Conservation (phyloP, 2,797 vertebrate species). For the Gouania willdenowi region DNA sequence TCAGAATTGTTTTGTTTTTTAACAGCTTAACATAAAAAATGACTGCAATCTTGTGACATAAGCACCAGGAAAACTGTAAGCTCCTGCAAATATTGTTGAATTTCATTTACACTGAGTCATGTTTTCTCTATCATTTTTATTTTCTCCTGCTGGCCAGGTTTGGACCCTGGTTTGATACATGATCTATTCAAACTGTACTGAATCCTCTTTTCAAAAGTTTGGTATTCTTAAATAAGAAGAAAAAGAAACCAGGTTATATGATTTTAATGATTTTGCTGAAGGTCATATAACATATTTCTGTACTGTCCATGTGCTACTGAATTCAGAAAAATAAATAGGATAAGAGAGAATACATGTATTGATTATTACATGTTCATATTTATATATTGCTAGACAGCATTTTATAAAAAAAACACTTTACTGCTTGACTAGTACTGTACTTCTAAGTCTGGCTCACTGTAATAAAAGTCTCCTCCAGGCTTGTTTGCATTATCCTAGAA, state of each 20-base stretch:
- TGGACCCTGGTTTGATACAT: no score
- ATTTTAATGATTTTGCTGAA: constrained; percentile 27
- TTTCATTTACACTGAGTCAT: no score
- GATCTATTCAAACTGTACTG: no score
- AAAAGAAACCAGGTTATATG: not conserved
- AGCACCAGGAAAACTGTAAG: no score
- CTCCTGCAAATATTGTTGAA: no score
- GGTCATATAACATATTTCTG: constrained; percentile 1
- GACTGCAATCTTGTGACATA: no score
- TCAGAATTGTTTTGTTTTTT: no score
- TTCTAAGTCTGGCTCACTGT: constrained; percentile 1
- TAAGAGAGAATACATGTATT: constrained; percentile 2
- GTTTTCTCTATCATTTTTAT: no score
- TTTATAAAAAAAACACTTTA: constrained; percentile 20
- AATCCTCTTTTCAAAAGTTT: no score
- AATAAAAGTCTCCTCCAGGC: not conserved
- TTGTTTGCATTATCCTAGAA: constrained; percentile 1
- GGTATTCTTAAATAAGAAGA: no score
- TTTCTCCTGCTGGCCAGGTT: no score
- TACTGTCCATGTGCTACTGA: not conserved
- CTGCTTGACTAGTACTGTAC: not conserved
- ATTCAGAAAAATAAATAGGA: constrained; percentile 29
- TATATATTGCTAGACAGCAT: constrained; percentile 4
- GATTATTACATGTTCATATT: constrained; percentile 6
- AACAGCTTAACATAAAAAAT: no score